Conservation (phyloP, 2,888 invertebrate species). For the Scaptodrosophila latifasciaeformis region DNA sequence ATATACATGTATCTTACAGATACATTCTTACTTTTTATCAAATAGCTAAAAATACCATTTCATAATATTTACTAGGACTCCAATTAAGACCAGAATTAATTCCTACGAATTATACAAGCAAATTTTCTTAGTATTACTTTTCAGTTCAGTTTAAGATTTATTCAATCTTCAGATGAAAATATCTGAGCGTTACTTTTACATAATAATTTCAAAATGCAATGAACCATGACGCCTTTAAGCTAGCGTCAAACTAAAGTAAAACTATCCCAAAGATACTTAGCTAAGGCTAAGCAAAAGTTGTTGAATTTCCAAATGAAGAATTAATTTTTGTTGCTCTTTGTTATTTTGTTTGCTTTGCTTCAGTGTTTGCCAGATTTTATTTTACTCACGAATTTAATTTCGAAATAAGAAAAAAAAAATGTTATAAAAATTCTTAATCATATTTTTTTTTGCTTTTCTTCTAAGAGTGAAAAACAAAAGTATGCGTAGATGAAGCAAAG, state of each 20-base stretch:
- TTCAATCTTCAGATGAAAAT: too few species aligned
- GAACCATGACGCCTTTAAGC: background rate
- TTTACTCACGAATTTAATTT: conserved; percentile 66
- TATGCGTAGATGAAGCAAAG: conserved; percentile 3
- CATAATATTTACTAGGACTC: too few species aligned
- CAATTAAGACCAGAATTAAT: too few species aligned
- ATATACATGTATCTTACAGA: conserved; percentile 4
- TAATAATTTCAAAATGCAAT: conserved; percentile 7
- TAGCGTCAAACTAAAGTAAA: conserved; percentile 6
- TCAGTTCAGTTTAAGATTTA: too few species aligned
- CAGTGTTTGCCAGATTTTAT: conserved; percentile 41
- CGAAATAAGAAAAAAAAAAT: conserved; percentile 35
- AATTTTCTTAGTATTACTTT: too few species aligned
- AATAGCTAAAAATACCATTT: too few species aligned
- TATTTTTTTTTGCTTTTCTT: too few species aligned
- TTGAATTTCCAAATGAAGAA: too few species aligned
- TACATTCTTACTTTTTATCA: too few species aligned
- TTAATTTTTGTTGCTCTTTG: conserved; percentile 20
- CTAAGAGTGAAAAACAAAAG: conserved; percentile 16
- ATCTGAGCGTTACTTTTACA: too few species aligned
- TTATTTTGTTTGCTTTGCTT: conserved; percentile 26
- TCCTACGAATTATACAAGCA: too few species aligned
- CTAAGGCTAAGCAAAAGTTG: too few species aligned
- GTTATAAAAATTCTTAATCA: conserved; percentile 23
- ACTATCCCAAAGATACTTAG: conserved; percentile 25